Conservation (phyloP, 2,888 invertebrate genomes). For the Temnothorax ravouxi region DNA sequence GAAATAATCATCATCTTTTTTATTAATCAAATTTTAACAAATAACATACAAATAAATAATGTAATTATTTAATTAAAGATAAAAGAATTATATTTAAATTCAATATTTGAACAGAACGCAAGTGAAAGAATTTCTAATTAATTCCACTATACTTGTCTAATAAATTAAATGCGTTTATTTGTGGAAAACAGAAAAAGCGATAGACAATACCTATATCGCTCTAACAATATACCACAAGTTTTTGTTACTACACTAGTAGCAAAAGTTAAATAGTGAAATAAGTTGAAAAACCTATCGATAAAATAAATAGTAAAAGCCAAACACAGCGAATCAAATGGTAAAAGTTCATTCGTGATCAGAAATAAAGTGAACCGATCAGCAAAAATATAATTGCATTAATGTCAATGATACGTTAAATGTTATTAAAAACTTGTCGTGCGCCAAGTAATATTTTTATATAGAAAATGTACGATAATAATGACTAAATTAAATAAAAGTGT, state of each 20-base stretch:
- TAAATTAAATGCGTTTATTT: background rate
- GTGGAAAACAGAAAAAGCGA: background rate
- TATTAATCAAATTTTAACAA: background rate
- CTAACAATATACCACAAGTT: background rate
- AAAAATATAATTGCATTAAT: background rate
- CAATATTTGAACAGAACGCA: background rate
- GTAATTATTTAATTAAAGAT: background rate
- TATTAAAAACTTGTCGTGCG: background rate
- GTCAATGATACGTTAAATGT: conserved; percentile 8
- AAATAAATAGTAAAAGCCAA: conserved; percentile 2
- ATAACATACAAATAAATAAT: background rate
- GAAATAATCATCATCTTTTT: background rate
- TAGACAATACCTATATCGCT: no score
- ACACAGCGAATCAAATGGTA: background rate
- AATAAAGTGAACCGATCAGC: background rate
- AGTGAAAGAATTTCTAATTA: background rate
- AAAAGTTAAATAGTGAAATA: background rate
- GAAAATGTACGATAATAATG: background rate
- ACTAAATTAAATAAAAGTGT: conserved; percentile 5
- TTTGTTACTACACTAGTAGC: background rate
- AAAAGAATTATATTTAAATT: background rate
- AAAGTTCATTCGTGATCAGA: conserved; percentile 59
- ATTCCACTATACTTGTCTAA: background rate
- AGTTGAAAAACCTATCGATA: background rate
- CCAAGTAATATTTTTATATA: background rate